Evolutionary conservation across 2,888 invertebrate genomes (phyloP).

Genomic region (Entomobrya multifasciata): DNA sequence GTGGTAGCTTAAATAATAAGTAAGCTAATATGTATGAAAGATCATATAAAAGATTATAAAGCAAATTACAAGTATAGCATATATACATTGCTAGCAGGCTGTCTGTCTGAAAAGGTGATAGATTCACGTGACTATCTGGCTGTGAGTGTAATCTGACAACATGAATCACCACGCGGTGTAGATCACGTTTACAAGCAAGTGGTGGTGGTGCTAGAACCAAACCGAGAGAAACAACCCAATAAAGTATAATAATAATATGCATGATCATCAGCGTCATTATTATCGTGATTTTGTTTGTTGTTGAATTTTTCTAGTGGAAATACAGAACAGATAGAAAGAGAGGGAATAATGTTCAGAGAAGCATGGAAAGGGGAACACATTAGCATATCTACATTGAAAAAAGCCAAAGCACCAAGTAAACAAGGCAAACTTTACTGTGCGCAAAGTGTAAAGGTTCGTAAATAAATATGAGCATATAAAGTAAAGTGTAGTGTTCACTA

Average conservation of each 20-base stretch:
- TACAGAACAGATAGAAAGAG: neutral
- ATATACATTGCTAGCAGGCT: neutral
- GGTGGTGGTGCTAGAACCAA: neutral
- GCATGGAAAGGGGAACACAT: slow-evolving; percentile 52
- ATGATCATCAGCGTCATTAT: slow-evolving; percentile 28
- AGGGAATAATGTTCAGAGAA: slow-evolving; percentile 37
- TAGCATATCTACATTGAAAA: slow-evolving; percentile 49
- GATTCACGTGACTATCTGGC: slow-evolving; percentile 64
- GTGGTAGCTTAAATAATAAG: slow-evolving; percentile 1
- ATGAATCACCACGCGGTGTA: slow-evolving; percentile 63
- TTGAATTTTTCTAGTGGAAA: neutral
- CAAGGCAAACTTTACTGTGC: neutral
- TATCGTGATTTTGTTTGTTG: slow-evolving; percentile 37
- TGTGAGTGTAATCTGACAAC: slow-evolving; percentile 60
- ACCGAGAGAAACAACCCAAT: slow-evolving; percentile 42
- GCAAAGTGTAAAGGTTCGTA: slow-evolving; percentile 23
- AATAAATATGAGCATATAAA: slow-evolving; percentile 19
- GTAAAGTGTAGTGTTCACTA: neutral
- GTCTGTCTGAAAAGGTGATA: slow-evolving; percentile 64
- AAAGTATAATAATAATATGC: slow-evolving; percentile 33
- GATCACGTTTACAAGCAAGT: slow-evolving; percentile 64
- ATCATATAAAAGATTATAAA: slow-evolving; percentile 16
- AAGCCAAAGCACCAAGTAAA: slow-evolving; percentile 10
- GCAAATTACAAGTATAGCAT: neutral
- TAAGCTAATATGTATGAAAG: neutral